Base-by-base conservation (phyloP, 1,140 invertebrate genomes). In the Bicyclus anynana region DNA sequence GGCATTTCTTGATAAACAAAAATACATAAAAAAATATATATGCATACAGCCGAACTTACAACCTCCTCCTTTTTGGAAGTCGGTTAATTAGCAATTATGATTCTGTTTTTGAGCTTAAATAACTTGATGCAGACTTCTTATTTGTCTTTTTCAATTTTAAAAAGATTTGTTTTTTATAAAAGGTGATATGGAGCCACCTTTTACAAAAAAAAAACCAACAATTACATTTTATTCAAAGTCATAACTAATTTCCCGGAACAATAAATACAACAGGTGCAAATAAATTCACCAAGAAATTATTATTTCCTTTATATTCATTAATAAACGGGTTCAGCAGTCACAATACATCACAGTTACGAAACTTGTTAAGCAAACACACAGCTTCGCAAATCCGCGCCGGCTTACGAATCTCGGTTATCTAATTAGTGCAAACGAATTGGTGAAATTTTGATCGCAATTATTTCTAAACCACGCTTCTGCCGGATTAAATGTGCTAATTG, bases 361-460 rank as follows among this genome's bases (percentile, higher is more conserved):
- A 40, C 14, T 40, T 40, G 37, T 40, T 16, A 40, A 40, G 37
- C 17, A 40, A 40, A 40, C 37, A 40, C 5, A 17, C 37, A 40
- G 14, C 37, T 5, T 17, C 14, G 14, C 37, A 16, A 40, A 40
- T 40, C 17, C 37, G 6, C 37, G 13, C 14, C 5, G 37, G 37
- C 16, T 40, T 40, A 40, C 37, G 37, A 40, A 40, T 40, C 16
- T 40, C 37, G 16, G 37, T 40, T 40, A 17, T 40, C 37, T 40
- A 40, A 40, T 40, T 40, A 0, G 37, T 40, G 16, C 13, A 10
- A 40, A 40, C 37, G 13, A 40, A 40, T 40, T 40, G 37, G 37
- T 40, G 37, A 6, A 40, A 40, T 40, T 40, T 40, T 17, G 37
- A 40, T 16, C 37, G 16, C 16, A 17, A 40, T 40, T 40, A 16